Conservation (phyloP, 2,797 vertebrate genomes). For the Orestias chungarensis region DNA sequence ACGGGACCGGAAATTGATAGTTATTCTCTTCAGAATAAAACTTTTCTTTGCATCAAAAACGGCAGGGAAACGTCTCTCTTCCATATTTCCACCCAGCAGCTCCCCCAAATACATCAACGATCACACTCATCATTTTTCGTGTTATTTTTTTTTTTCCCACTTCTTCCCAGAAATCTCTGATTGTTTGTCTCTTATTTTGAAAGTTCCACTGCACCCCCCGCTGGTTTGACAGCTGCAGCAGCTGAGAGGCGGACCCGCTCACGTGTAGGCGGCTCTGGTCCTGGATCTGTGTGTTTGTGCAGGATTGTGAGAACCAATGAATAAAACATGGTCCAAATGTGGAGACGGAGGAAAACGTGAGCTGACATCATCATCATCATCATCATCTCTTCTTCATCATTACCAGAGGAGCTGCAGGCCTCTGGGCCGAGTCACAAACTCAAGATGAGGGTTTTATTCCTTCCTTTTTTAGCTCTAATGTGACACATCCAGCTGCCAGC, state of each 20-base stretch:
- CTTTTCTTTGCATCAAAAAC: neutral
- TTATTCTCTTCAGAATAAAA: conserved; percentile 7
- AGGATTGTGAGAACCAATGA: conserved; percentile 19
- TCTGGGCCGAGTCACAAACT: too few species aligned
- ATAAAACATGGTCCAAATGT: conserved; percentile 32
- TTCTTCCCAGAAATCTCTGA: neutral
- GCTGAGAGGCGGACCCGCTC: conserved; percentile 2
- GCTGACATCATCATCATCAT: conserved; percentile 45
- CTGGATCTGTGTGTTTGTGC: conserved; percentile 3
- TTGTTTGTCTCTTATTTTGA: conserved; percentile 35
- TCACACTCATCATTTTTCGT: accelerated
- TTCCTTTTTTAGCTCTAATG: too few species aligned
- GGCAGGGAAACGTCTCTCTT: neutral
- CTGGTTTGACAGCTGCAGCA: conserved; percentile 18
- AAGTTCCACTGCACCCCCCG: conserved; percentile 8
- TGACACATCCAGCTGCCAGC: too few species aligned
- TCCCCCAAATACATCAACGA: accelerated
- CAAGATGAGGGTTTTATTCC: neutral
- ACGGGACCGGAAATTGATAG: neutral
- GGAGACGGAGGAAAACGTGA: conserved; percentile 51
- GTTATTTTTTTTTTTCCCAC: neutral
- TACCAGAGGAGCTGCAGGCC: neutral
- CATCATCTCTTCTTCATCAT: too few species aligned
- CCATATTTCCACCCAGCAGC: neutral
- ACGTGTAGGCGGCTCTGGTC: conserved; percentile 56